Conservation (phyloP, 2,888 invertebrate genomes). For the Candidula unifasciata region DNA sequence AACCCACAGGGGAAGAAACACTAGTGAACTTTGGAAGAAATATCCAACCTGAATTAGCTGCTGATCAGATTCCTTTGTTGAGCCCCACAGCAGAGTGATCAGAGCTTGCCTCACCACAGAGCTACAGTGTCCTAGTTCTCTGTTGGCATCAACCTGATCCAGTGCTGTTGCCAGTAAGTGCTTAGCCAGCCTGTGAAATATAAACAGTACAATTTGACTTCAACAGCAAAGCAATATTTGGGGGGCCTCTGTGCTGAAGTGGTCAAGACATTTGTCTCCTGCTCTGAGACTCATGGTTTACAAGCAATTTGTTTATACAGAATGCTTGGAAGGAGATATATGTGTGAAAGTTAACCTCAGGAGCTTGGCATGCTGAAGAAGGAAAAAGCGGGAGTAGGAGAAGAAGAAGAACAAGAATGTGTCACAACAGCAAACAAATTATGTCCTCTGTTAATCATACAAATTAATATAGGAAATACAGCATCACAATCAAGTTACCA, state of each 20-base stretch:
- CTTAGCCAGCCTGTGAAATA: constrained; percentile 57
- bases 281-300: too few relatives aligned
- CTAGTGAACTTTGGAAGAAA: not conserved
- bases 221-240: not conserved
- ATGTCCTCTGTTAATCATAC: too few relatives aligned
- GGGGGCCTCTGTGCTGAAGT: not conserved
- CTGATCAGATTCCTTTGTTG: constrained; percentile 58
- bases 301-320: too few relatives aligned
- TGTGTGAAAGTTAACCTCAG: too few relatives aligned
- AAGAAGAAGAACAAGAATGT: too few relatives aligned
- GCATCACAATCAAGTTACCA: too few relatives aligned
- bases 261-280: not conserved
- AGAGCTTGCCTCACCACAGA: constrained; percentile 59
- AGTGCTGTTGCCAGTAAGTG: constrained; percentile 58
- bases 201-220: not conserved
- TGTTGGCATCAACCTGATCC: constrained; percentile 46
- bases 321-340: too few relatives aligned
- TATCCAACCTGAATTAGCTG: constrained; percentile 57
- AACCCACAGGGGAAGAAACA: too few relatives aligned
- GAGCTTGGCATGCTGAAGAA: too few relatives aligned
- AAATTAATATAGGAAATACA: too few relatives aligned
- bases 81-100: constrained; percentile 51
- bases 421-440: too few relatives aligned
- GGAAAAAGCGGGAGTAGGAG: too few relatives aligned
- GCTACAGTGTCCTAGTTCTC: constrained; percentile 54